Percentiles rank a stretch among this genome's conserved stretches.
Evolutionary conservation across 2,113 vertebrate genomes (phyloP).

Genomic region (Addax nasomaculatus): DNA sequence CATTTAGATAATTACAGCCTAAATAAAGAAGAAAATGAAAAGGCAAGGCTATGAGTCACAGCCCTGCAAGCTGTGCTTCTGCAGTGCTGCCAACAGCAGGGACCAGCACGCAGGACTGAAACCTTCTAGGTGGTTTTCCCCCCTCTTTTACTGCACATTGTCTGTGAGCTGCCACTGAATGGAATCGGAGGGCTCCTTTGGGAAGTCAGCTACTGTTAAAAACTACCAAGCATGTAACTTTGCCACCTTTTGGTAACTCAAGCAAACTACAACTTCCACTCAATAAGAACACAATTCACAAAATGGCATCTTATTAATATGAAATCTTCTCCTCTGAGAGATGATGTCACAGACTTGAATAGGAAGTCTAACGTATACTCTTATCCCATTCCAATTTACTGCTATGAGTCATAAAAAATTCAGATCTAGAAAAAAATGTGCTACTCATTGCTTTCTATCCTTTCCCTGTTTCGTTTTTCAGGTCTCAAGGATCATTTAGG

Average conservation of each 20-base stretch:
- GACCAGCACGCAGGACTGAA: neutral
- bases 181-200: neutral
- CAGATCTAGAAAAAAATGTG: neutral
- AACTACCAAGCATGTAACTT: neutral
- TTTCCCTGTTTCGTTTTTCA: neutral
- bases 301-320: neutral
- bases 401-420: neutral
- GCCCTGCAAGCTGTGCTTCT: constrained; percentile 32
- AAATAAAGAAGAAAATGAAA: constrained; percentile 65
- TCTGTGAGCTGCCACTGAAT: neutral
- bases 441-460: neutral
- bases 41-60: constrained; percentile 57
- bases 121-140: neutral
- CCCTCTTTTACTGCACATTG: neutral
- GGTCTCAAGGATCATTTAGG: neutral
- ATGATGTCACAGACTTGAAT: neutral
- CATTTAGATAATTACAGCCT: constrained; percentile 63
- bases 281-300: neutral
- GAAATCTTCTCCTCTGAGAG: neutral
- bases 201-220: neutral
- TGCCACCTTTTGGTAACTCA: constrained; percentile 13
- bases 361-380: neutral
- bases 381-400: neutral
- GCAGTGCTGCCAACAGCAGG: constrained; percentile 14
- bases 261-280: neutral